Evolutionary conservation across 2,888 invertebrate species (phyloP).

Genomic region (Nemoura dubitans): DNA sequence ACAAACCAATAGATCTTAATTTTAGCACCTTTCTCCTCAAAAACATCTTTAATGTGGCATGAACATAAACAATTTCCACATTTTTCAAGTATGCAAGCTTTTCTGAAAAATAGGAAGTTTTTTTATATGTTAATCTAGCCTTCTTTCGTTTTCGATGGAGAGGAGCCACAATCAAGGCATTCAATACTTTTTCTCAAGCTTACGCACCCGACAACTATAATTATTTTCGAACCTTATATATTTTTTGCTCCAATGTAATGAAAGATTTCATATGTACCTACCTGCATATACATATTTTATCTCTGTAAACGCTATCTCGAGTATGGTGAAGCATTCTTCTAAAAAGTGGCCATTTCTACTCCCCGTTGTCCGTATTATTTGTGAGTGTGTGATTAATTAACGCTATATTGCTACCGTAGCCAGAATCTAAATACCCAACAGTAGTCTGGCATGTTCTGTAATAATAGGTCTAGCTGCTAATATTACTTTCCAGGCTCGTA

Average conservation of each 20-base stretch:
- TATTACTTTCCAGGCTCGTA: slow-evolving; percentile 50
- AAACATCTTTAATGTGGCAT: slow-evolving; percentile 12
- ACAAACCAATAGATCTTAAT: slow-evolving; percentile 12
- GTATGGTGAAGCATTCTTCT: neutral
- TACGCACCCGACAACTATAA: no score
- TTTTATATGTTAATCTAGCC: neutral
- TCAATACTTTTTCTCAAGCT: no score
- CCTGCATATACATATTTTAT: neutral
- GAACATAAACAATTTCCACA: slow-evolving; percentile 3
- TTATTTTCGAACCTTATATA: no score
- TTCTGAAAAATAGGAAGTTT: neutral
- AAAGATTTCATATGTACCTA: neutral
- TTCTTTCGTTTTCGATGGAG: neutral
- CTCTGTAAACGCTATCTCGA: neutral
- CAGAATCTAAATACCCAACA: slow-evolving; percentile 47
- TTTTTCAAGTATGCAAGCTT: neutral
- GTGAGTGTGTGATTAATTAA: slow-evolving; percentile 49
- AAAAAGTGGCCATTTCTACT: slow-evolving; percentile 19
- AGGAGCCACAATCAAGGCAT: neutral
- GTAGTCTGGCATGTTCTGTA: slow-evolving; percentile 34
- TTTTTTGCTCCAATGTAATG: no score
- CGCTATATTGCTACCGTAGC: slow-evolving; percentile 45
- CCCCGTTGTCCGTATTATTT: slow-evolving; percentile 49
- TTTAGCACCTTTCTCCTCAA: slow-evolving; percentile 4
- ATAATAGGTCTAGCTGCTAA: slow-evolving; percentile 49